phyloP scores from a whole-genome alignment of 1,140 invertebrate species.

The Paramacrobiotus metropolitanus region DNA sequence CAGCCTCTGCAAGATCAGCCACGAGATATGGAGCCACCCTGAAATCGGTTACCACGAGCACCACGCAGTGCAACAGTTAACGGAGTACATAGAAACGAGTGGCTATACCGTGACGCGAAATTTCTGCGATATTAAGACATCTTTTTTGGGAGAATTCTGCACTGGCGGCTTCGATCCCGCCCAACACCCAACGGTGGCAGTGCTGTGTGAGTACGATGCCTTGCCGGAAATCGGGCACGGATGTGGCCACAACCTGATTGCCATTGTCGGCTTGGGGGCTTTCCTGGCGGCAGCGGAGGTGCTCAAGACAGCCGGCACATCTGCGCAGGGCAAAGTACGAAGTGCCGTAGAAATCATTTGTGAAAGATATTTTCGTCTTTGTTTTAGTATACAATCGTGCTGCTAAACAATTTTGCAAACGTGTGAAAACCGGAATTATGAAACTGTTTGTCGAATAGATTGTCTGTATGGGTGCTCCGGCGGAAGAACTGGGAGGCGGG shows the following conservation, averaged over 20 bases:
- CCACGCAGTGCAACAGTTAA: conserved; percentile 17
- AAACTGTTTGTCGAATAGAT: too few relatives aligned
- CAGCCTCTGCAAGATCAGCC: conserved; percentile 8
- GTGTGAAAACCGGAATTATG: too few relatives aligned
- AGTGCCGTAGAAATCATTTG: too few relatives aligned
- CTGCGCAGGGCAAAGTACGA: too few relatives aligned
- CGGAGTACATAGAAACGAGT: conserved; percentile 14
- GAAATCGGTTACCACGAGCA: conserved; percentile 19
- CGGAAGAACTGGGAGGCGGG: too few relatives aligned
- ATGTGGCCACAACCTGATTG: conserved; percentile 25
- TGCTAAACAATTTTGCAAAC: too few relatives aligned
- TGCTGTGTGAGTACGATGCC: conserved; percentile 26
- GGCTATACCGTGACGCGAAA: conserved; percentile 18
- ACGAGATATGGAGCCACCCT: conserved; percentile 18
- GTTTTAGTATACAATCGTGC: too few relatives aligned
- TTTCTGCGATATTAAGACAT: conserved; percentile 17
- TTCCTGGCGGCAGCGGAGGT: too few relatives aligned
- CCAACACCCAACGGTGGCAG: conserved; percentile 13
- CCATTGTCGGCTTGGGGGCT: conserved; percentile 23
- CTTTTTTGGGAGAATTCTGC: conserved; percentile 17
- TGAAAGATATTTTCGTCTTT: too few relatives aligned
- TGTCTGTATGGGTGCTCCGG: too few relatives aligned
- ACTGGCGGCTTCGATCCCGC: not conserved
- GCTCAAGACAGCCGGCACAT: too few relatives aligned
- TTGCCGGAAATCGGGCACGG: conserved; percentile 24